Conservation (phyloP, 92 coral and sea anemone species). For the Zoanthus solanderi region DNA sequence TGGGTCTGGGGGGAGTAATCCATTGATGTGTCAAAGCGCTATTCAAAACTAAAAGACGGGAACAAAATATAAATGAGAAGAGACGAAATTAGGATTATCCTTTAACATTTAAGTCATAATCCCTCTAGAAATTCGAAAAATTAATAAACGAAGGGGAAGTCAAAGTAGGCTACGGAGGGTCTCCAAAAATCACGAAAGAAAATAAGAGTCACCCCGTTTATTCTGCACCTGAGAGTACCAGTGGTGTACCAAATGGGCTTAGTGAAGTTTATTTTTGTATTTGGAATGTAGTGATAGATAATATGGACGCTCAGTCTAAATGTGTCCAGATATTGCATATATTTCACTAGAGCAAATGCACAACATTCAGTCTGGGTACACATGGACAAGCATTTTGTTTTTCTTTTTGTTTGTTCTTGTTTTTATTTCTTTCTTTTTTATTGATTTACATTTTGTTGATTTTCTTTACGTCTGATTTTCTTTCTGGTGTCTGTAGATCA, state of each 20-base stretch:
- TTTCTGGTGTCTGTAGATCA: background rate
- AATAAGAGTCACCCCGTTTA: no score
- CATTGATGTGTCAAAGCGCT: no score
- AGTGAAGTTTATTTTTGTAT: background rate
- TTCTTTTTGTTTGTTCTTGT: constrained; percentile 40
- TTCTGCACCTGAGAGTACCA: no score
- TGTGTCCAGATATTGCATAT: background rate
- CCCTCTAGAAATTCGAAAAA: no score
- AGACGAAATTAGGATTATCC: no score
- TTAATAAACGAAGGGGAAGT: no score
- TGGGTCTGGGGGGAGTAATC: no score
- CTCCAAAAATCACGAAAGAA: no score
- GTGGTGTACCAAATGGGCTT: background rate
- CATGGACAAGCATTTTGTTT: constrained; percentile 79
- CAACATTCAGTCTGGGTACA: constrained; percentile 85
- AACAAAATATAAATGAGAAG: no score
- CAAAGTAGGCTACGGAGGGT: no score
- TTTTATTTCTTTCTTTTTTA: constrained; percentile 21
- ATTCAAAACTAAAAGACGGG: no score
- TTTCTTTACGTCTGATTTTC: constrained; percentile 17
- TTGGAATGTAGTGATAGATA: background rate
- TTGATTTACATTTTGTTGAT: background rate
- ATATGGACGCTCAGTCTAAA: background rate
- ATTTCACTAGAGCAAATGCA: background rate
- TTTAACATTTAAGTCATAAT: no score